Base-by-base conservation (phyloP, 2,113 vertebrate species). In the Microtus richardsoni region DNA sequence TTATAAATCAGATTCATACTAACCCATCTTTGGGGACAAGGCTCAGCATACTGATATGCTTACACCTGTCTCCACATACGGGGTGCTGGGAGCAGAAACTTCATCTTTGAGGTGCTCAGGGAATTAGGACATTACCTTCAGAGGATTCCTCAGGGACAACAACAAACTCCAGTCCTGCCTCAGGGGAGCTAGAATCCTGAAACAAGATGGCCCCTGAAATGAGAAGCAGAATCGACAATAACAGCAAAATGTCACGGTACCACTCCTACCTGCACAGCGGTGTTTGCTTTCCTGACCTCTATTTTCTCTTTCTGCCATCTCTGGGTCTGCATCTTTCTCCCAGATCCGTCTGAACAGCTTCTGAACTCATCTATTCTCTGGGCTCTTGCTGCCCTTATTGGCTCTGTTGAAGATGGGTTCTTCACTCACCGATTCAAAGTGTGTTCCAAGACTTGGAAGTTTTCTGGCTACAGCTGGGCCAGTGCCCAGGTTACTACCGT, bases 251-350 rank as follows among this genome's bases (percentile, higher is more conserved):
- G 86, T 91, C 89, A 89, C 1, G 0, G 0, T 21, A 11, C 58
- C 49, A 47, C 52, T 83, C 62, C 5, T 17, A 6, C 7, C 0
- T 0, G 6, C 7, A 2, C 0, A 14, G 5, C 0, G 0, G 14
- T n/a, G 1, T 96, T 95, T 96, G 64, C 75, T 95, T 93, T 83
- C 8, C 87, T 64, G 88, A 13, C 60, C 70, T 96, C 90, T 93
- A 22, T 95, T 89, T 95, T 79, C 68, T 77, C 21, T 39, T 82
- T 80, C 62, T 7, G 13, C 11, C 22, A 26, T 74, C 26, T 17
- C 22, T 49, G 28, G 68, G n/a, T 64, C 52, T 70, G 71, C 19
- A 0, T 21, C 19, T 36, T 36, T 83, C 73, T 87, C 58, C 30
- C 9, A 96, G 91, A 82, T 75, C 49, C 39, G 39, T 58, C 83